Evolutionary conservation across 2,797 vertebrate species (phyloP), one percentile per base, ranked within the genome.

Genomic region (Hemibagrus guttatus): DNA sequence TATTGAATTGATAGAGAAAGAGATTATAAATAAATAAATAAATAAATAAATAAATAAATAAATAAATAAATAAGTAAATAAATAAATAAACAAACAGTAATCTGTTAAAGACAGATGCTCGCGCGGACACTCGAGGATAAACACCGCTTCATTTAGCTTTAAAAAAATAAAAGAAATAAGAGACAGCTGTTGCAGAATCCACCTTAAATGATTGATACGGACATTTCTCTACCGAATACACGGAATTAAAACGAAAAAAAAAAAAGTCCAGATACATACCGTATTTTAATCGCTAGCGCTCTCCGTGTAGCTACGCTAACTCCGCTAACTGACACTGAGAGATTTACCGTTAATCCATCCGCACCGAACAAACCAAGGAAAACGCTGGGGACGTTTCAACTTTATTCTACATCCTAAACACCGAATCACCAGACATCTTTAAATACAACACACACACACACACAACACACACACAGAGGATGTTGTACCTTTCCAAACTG

Each of bases 331-430:
- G 79, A 19, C 78, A 61, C 78, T 6, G 56, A 46, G 21, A 7
- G 75, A 35, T 39, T 58, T 46, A 63, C 59, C 23, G 79, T 64
- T 81, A 63, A 81, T 63, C 79, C 79, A 49, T 46, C 3, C 58
- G 58, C 75, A 78, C 16, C 75, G 11, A 31, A 81, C 39, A 64
- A 17, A 64, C 3, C 59, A 81, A 6, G 26, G 4, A 28, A 49
- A 49, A 81, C n/a, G 39, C 26, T n/a, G 23, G 3, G 19, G 7
- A 39, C 1, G 17, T 28, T n/a, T 14, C n/a, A 28, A 54, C 26
- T 54, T 8, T 16, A 1, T 14, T 39, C 28, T 35, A 2, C 19
- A 39, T 7, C 31, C 19, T 39, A 12, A 58, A 78, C n/a, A 31
- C n/a, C 6, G 31, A 31, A 31, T 54, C 3, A 28, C 4, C 13